Percentiles rank a stretch among this genome's conserved stretches.
Conservation (phyloP, 2,888 invertebrate genomes). For the Apodemia duryi region DNA sequence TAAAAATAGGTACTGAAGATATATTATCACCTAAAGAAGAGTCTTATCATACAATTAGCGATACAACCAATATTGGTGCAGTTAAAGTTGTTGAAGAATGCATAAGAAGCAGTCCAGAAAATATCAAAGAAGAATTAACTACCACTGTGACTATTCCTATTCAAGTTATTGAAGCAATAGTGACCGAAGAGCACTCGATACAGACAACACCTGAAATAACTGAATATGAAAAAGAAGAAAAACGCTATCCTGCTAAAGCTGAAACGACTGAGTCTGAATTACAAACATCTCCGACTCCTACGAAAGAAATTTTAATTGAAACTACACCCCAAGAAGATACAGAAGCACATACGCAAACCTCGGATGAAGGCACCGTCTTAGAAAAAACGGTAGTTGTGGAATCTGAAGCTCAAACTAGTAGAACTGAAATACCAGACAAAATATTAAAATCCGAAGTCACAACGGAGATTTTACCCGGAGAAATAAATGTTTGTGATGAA, state of each 20-base stretch:
- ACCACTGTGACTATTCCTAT: constrained; percentile 78
- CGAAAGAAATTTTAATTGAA: constrained; percentile 78
- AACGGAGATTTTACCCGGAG: constrained; percentile 73
- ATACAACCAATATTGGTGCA: constrained; percentile 76
- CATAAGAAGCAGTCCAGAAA: constrained; percentile 73
- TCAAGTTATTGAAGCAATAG: constrained; percentile 78
- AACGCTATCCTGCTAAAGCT: constrained; percentile 43
- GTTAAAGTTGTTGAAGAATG: constrained; percentile 85
- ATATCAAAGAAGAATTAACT: constrained; percentile 62
- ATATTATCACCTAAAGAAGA: constrained; percentile 77
- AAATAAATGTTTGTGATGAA: constrained; percentile 57
- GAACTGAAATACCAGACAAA: constrained; percentile 54
- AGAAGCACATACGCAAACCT: constrained; percentile 63
- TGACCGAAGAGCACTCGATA: constrained; percentile 75
- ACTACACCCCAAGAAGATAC: constrained; percentile 77
- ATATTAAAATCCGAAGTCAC: constrained; percentile 69
- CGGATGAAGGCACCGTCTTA: constrained; percentile 48
- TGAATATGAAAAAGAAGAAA: constrained; percentile 55
- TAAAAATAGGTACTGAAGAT: constrained; percentile 68
- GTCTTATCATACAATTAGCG: constrained; percentile 80
- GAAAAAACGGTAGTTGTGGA: constrained; percentile 60
- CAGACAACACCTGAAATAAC: constrained; percentile 81
- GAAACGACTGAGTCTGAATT: constrained; percentile 60
- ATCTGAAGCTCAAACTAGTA: constrained; percentile 65
- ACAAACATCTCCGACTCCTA: constrained; percentile 76